Percentiles rank a stretch among this genome's conserved stretches.
phyloP scores from a whole-genome alignment of 2,113 vertebrate genomes.

The Nycticorax nycticorax region DNA sequence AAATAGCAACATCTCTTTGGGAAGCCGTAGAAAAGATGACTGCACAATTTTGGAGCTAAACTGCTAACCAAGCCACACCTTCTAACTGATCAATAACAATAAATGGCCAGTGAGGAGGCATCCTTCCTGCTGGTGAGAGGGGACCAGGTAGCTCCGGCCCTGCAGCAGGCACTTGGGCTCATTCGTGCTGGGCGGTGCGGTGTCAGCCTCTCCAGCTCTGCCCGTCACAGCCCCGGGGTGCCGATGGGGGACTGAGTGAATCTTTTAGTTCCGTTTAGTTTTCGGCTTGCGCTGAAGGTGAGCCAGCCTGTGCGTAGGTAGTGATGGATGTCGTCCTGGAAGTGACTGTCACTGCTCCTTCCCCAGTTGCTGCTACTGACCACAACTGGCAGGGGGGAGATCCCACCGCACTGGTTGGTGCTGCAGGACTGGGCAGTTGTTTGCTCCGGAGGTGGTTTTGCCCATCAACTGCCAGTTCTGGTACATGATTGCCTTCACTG shows the following conservation, averaged over 20 bases:
- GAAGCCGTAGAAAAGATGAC: background rate
- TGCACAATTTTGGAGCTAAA: background rate
- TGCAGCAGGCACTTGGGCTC: background rate
- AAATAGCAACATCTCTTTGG: background rate
- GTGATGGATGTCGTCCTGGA: background rate
- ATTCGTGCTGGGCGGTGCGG: fast-evolving
- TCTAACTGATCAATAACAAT: background rate
- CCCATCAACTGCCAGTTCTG: background rate
- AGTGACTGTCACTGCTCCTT: background rate
- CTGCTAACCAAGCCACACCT: background rate
- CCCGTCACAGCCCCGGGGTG: fast-evolving
- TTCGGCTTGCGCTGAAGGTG: background rate
- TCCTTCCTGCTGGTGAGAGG: background rate
- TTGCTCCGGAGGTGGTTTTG: background rate
- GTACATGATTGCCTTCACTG: background rate
- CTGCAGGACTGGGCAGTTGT: background rate
- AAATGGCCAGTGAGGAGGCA: too few species aligned
- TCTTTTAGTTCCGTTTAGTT: background rate
- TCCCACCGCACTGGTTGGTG: fast-evolving
- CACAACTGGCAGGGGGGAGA: background rate
- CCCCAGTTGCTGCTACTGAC: background rate
- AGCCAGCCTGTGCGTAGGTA: fast-evolving
- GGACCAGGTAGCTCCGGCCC: fast-evolving
- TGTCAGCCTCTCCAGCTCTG: background rate
- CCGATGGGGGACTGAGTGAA: background rate